Percentiles rank a stretch among this genome's conserved stretches.
These are phyloP conservation scores for Cheilosia urbana DNA, from an alignment of 2,888 invertebrate species.

Conservation along the genomic window DNA sequence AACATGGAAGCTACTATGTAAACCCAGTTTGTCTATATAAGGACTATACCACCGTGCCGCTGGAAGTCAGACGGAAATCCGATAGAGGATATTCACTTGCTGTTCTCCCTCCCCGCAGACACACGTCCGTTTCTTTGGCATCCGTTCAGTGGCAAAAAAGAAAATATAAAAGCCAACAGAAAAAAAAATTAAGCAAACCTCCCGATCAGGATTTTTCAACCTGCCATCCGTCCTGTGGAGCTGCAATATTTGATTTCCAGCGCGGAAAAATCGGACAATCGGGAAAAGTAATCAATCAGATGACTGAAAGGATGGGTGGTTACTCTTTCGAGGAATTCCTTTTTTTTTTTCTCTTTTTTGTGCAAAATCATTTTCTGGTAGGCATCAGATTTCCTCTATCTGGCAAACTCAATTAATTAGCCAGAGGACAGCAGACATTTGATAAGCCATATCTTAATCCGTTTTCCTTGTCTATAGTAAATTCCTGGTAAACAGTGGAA, in stretches of 20 bases:
- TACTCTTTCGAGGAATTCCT: slow-evolving; percentile 14
- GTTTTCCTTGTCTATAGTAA: background rate
- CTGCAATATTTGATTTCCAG: slow-evolving; percentile 53
- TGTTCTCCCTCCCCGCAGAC: slow-evolving; percentile 10
- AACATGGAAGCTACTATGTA: slow-evolving; percentile 9
- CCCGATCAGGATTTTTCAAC: slow-evolving; percentile 13
- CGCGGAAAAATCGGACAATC: slow-evolving; percentile 21
- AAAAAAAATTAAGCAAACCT: slow-evolving; percentile 13
- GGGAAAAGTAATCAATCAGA: slow-evolving; percentile 56
- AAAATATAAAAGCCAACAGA: slow-evolving; percentile 1
- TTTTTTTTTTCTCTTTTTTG: background rate
- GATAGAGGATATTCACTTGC: slow-evolving; percentile 46
- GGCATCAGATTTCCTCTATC: slow-evolving; percentile 29
- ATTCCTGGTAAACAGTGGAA: background rate
- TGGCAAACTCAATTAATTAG: slow-evolving; percentile 59
- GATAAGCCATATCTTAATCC: slow-evolving; percentile 28
- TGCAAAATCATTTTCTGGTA: slow-evolving; percentile 20
- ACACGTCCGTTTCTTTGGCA: slow-evolving; percentile 59
- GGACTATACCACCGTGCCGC: background rate
- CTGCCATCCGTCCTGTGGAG: slow-evolving; percentile 41
- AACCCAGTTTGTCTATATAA: slow-evolving; percentile 4
- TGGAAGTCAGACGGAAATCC: slow-evolving; percentile 49
- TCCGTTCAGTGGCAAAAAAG: slow-evolving; percentile 48
- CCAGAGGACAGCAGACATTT: slow-evolving; percentile 8
- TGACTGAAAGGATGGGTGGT: background rate